phyloP scores from a whole-genome alignment of 2,113 vertebrate species.

The Nipponia nippon region DNA sequence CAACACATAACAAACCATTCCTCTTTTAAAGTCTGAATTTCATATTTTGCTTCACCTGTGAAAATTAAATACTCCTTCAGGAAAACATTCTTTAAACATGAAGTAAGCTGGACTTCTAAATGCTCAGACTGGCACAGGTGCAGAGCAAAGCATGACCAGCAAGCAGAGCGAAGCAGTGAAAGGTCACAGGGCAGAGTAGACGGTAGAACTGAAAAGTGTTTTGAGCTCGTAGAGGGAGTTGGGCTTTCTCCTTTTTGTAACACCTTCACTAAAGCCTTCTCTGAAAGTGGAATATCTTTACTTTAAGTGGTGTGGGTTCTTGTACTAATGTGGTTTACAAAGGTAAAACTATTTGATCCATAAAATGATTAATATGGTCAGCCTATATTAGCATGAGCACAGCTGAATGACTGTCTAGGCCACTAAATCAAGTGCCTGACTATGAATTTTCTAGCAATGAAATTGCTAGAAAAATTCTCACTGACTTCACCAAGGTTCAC shows the following conservation, averaged over 20 bases:
- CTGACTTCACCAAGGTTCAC: neutral
- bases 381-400: neutral
- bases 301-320: neutral
- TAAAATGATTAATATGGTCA: neutral
- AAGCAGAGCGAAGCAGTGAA: neutral
- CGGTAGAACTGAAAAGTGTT: neutral
- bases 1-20: neutral
- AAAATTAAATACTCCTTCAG: neutral
- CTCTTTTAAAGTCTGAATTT: neutral
- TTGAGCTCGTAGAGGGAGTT: neutral
- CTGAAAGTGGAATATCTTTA: neutral
- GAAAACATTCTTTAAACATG: neutral
- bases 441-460: too few relatives aligned
- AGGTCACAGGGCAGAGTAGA: neutral
- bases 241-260: neutral
- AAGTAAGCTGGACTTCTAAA: neutral
- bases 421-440: neutral
- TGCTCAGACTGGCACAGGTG: neutral
- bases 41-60: neutral
- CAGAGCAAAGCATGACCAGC: neutral
- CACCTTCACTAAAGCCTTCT: neutral
- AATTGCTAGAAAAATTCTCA: neutral
- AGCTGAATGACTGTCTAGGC: neutral
- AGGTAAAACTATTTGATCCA: neutral
- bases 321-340: neutral